Base-by-base conservation (phyloP, 2,888 invertebrate species). In the Acrocyrtus sp. region DNA sequence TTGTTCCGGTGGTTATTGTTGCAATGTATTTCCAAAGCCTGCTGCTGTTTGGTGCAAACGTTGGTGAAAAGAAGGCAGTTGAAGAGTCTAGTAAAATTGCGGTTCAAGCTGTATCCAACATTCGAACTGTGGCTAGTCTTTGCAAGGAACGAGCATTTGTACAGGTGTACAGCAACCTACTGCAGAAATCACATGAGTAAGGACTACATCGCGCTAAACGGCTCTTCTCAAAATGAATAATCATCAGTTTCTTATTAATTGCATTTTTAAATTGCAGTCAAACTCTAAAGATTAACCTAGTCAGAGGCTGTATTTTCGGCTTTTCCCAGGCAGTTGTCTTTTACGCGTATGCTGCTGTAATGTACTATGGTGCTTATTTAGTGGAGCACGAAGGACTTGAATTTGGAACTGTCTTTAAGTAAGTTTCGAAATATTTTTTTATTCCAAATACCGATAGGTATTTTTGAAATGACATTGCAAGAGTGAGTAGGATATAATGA, bases 101-200 rank as follows among this genome's bases (percentile, higher is more conserved):
- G 6, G 82, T 84, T 26, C 83, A 84, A 75, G 81, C 83, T 21
- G 82, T 84, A 53, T 76, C 81, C 45, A 84, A 83, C 62, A 83
- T 84, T 54, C 78, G 84, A 89, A 94, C 93, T 0, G 92, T 92
- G 0, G 91, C 89, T 0, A 90, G 92, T 0, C 84, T 92, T 24
- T 90, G 91, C 1, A 86, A 90, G 29, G 93, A 94, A 84, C 86
- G 88, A 21, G 87, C 87, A 29, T 92, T 93, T 84, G 87, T 89
- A 45, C 79, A 84, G 0, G 87, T 88, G 58, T 94, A 92, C 82
- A 86, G 88, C 1, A 83, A 83, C 0, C 87, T 89, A 74, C 84
- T 94, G 8, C 77, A 83, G 26, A 89, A 90, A 0, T 89, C 91
- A 0, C 86, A 91, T 58, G 81, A 83, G 83, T 84, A 86, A 65